phyloP scores from a whole-genome alignment of 2,797 vertebrate genomes.

The Xyrichtys novacula region DNA sequence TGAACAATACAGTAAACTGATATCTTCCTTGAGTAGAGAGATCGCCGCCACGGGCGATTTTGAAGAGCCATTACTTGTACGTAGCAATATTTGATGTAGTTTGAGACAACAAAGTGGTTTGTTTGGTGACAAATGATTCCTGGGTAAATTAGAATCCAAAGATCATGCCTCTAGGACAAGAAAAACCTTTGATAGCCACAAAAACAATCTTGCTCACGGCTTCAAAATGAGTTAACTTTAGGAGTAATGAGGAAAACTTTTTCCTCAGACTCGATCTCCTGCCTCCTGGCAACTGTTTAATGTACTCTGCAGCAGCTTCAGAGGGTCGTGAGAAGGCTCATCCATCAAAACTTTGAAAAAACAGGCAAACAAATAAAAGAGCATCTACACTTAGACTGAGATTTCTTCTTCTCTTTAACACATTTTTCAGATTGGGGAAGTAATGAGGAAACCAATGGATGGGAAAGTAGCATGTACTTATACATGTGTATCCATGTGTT shows the following conservation, averaged over 20 bases:
- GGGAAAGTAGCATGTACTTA: too few species aligned
- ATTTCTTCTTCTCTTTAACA: neutral
- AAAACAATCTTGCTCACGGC: constrained; percentile 9
- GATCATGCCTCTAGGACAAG: constrained; percentile 8
- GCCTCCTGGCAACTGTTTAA: neutral
- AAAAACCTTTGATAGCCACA: constrained; percentile 9
- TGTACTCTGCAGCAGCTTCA: neutral
- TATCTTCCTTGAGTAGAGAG: constrained; percentile 30
- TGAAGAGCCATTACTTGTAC: constrained; percentile 22
- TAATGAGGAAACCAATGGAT: too few species aligned
- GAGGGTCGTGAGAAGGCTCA: neutral
- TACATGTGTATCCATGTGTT: too few species aligned
- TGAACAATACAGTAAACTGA: constrained; percentile 62
- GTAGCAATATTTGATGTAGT: constrained; percentile 30
- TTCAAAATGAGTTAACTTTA: constrained; percentile 16
- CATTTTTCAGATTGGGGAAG: neutral
- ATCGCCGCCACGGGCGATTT: constrained; percentile 10
- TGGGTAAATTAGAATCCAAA: constrained; percentile 8
- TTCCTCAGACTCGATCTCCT: neutral
- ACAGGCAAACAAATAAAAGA: neutral
- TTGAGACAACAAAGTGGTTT: constrained; percentile 11
- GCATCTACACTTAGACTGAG: neutral
- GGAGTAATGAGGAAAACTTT: constrained; percentile 18
- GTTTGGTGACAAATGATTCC: constrained; percentile 42
- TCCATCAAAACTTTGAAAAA: neutral